phyloP scores from a whole-genome alignment of 2,888 invertebrate species.

The Glaucopsyche alexis region DNA sequence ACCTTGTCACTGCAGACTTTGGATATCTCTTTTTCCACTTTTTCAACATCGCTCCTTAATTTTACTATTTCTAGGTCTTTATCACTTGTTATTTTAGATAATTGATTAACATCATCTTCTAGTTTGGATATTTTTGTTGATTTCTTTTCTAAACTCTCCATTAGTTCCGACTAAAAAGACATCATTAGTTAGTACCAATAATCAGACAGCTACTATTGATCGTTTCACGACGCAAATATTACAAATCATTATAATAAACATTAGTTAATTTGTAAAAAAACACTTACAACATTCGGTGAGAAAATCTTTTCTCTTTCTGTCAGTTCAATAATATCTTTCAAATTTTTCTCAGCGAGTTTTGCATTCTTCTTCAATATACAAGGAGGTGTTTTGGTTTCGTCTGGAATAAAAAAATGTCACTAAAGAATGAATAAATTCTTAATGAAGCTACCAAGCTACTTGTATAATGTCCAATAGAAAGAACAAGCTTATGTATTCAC shows the following conservation, averaged over 20 bases:
- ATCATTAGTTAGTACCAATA: neutral
- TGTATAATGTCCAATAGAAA: no score
- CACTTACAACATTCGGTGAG: slow-evolving; percentile 61
- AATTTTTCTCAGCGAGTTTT: slow-evolving; percentile 71
- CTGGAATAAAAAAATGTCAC: slow-evolving; percentile 44
- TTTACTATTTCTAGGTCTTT: slow-evolving; percentile 57
- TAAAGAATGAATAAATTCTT: neutral
- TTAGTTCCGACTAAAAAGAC: slow-evolving; percentile 61
- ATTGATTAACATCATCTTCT: slow-evolving; percentile 54
- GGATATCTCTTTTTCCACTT: slow-evolving; percentile 40
- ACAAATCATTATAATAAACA: slow-evolving; percentile 17
- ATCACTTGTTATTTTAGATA: slow-evolving; percentile 49
- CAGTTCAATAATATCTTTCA: slow-evolving; percentile 77
- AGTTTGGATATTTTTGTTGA: slow-evolving; percentile 49
- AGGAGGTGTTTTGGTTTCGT: slow-evolving; percentile 66
- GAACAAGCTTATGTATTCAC: neutral
- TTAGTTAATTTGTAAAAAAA: neutral
- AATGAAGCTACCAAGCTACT: neutral
- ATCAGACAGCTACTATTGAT: neutral
- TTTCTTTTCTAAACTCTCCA: slow-evolving; percentile 66
- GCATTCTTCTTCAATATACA: slow-evolving; percentile 68
- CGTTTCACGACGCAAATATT: no score
- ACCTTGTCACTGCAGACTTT: slow-evolving; percentile 41
- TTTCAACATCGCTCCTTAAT: slow-evolving; percentile 50
- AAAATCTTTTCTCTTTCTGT: slow-evolving; percentile 81